phyloP scores from a whole-genome alignment of 2,797 vertebrate genomes.

The Limosa lapponica region DNA sequence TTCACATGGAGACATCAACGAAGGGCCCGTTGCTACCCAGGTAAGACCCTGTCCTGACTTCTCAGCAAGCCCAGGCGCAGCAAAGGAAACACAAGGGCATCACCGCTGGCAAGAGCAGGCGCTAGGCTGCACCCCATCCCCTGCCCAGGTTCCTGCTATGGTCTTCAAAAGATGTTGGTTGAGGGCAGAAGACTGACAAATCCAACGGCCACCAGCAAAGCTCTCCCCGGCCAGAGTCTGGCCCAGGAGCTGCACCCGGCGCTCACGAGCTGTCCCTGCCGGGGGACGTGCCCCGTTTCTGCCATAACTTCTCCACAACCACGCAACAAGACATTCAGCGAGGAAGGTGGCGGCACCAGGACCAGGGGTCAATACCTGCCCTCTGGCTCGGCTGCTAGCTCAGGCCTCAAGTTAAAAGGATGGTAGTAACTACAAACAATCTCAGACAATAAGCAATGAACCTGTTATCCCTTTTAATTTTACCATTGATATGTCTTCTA shows the following conservation, averaged over 20 bases:
- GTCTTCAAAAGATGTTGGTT: neutral
- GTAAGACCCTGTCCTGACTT: neutral
- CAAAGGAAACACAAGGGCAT: neutral
- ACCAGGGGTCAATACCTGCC: neutral
- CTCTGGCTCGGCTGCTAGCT: neutral
- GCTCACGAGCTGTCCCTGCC: too few relatives aligned
- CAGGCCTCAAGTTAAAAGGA: neutral
- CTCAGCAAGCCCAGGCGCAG: neutral
- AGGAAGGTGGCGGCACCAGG: neutral
- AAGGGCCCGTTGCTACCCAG: neutral
- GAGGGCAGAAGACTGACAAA: neutral
- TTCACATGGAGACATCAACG: neutral
- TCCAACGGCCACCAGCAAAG: rapidly evolving
- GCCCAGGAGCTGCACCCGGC: neutral
- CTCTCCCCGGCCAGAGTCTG: neutral
- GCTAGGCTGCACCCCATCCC: neutral
- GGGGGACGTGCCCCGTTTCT: neutral
- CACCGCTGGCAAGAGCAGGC: neutral
- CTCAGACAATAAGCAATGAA: neutral
- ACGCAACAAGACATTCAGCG: too few relatives aligned
- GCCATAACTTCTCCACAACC: neutral
- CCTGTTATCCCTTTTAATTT: neutral
- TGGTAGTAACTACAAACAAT: neutral
- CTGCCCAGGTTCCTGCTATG: neutral
- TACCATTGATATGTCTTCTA: neutral